phyloP scores from a whole-genome alignment of 2,888 invertebrate genomes.

The Caenorhabditis plicata region DNA sequence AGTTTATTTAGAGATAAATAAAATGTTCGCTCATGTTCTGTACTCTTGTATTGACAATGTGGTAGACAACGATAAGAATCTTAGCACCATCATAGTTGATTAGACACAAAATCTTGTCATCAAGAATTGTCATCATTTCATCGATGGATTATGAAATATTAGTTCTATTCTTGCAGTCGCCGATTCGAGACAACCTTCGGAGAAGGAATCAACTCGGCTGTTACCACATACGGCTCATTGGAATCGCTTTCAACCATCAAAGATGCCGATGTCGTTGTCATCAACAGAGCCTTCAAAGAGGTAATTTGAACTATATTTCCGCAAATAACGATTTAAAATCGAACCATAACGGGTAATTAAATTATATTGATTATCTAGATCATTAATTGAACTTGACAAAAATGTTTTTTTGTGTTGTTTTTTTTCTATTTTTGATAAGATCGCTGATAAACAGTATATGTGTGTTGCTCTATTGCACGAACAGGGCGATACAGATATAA shows the following conservation, averaged over 20 bases:
- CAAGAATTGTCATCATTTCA: neutral
- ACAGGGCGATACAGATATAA: too few species aligned
- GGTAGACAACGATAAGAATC: neutral
- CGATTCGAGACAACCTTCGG: constrained; percentile 11
- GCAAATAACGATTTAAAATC: too few species aligned
- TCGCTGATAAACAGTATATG: too few species aligned
- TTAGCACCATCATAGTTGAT: neutral
- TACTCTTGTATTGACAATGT: too few species aligned
- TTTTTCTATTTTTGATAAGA: too few species aligned
- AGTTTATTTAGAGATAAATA: too few species aligned
- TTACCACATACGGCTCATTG: constrained; percentile 14
- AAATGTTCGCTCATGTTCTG: too few species aligned
- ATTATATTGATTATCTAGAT: too few species aligned
- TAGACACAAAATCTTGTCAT: neutral
- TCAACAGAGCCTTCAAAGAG: constrained; percentile 20
- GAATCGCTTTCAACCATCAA: constrained; percentile 9
- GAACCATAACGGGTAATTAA: too few species aligned
- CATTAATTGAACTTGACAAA: too few species aligned
- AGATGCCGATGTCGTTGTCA: constrained; percentile 20
- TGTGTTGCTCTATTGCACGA: too few species aligned
- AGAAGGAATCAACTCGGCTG: neutral
- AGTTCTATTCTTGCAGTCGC: constrained; percentile 9
- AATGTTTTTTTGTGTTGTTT: too few species aligned
- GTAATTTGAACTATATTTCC: constrained; percentile 4
- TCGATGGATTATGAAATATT: neutral